Evolutionary conservation across 2,113 vertebrate genomes (phyloP).

Genomic region (Sialia sialis): DNA sequence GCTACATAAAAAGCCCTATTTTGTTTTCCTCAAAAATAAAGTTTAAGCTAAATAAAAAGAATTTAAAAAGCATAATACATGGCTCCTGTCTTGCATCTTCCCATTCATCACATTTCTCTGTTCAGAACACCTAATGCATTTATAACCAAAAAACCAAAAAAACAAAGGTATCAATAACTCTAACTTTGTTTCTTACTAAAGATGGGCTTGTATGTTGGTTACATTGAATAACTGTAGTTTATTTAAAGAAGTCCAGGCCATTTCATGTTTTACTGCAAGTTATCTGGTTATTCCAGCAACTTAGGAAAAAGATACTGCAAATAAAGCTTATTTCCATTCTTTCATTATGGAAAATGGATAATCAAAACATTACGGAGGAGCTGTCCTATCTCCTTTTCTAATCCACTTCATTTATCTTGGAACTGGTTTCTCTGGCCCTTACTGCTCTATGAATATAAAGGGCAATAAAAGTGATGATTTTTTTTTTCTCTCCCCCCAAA

Average conservation of each 20-base stretch:
- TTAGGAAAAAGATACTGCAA: background rate
- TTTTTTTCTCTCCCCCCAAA: background rate
- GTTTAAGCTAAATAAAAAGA: background rate
- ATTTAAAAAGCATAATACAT: background rate
- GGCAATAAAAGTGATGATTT: background rate
- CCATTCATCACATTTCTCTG: background rate
- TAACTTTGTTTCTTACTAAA: background rate
- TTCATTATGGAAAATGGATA: background rate
- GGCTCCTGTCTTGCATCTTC: background rate
- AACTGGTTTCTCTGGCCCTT: background rate
- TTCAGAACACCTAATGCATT: background rate
- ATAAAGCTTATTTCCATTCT: slow-evolving; percentile 4
- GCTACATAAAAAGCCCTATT: background rate
- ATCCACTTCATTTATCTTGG: background rate
- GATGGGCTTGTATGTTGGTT: background rate
- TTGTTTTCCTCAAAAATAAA: background rate
- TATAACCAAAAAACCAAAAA: background rate
- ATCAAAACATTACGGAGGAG: background rate
- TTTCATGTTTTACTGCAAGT: slow-evolving; percentile 9
- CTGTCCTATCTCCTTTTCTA: background rate
- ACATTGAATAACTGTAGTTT: background rate
- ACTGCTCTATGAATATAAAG: background rate
- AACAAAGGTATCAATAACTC: background rate
- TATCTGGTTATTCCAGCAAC: slow-evolving; percentile 2
- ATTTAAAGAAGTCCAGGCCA: background rate